Conservation (phyloP, 1,140 invertebrate genomes). For the Drosophila nebulosa region DNA sequence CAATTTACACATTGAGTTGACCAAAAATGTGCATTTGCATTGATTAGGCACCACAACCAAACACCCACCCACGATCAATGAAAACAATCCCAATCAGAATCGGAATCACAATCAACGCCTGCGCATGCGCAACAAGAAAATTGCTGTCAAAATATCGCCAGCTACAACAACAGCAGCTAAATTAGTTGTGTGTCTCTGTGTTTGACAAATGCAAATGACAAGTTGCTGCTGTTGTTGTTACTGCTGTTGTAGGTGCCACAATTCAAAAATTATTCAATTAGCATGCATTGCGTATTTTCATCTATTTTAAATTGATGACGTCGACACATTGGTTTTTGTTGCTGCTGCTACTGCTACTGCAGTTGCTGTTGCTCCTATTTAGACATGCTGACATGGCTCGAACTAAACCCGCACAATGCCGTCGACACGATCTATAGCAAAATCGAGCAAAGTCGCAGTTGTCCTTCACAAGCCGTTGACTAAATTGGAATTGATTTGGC, state of each 20-base stretch:
- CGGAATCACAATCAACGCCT: constrained; percentile 20
- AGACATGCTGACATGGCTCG: constrained; percentile 4
- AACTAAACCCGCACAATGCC: constrained; percentile 13
- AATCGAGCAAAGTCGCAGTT: constrained; percentile 23
- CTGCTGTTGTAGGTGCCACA: constrained; percentile 68
- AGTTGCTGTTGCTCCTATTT: constrained; percentile 56
- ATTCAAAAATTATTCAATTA: constrained; percentile 76
- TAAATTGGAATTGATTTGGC: constrained; percentile 78
- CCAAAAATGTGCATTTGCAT: constrained; percentile 78
- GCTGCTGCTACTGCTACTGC: constrained; percentile 57
- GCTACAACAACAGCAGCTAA: constrained; percentile 46
- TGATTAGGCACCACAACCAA: constrained; percentile 53
- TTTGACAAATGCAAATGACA: constrained; percentile 59
- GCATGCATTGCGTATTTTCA: constrained; percentile 77
- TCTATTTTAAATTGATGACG: constrained; percentile 77
- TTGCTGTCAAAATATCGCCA: constrained; percentile 66
- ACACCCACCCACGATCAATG: constrained; percentile 12
- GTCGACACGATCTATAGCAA: constrained; percentile 26
- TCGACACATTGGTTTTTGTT: constrained; percentile 16
- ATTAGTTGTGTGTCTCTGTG: constrained; percentile 47
- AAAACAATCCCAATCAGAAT: not conserved
- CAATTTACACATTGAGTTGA: constrained; percentile 51
- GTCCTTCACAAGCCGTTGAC: constrained; percentile 69
- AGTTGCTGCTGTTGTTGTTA: not conserved
- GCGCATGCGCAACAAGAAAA: constrained; percentile 30